These are phyloP conservation scores for Speoplatyrhinus poulsoni DNA, from an alignment of 2,113 vertebrate species.

Conservation along the genomic window DNA sequence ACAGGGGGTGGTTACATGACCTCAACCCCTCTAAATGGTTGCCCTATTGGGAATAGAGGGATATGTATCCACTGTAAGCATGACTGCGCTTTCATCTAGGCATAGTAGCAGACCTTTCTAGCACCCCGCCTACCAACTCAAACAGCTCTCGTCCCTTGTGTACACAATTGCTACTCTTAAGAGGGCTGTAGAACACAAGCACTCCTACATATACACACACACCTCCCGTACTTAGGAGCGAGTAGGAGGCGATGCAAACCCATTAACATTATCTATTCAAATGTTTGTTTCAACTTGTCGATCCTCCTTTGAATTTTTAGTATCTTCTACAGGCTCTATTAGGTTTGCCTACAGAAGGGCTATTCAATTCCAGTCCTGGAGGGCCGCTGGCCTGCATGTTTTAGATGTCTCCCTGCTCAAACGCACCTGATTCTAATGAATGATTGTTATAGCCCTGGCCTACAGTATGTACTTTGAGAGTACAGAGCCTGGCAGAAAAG, in stretches of 20 bases:
- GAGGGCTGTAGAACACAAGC: not conserved
- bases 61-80: conserved; percentile 33
- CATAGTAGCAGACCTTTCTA: conserved; percentile 40
- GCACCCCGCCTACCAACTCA: conserved; percentile 46
- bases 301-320: no score
- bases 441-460: no score
- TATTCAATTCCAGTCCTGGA: no score
- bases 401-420: no score
- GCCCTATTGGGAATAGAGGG: conserved; percentile 28
- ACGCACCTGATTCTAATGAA: no score
- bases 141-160: conserved; percentile 30
- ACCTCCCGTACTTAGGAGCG: conserved; percentile 30
- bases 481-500: no score
- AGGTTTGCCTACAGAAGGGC: no score
- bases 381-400: no score
- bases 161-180: conserved; percentile 26
- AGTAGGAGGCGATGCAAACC: not conserved
- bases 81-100: conserved; percentile 31
- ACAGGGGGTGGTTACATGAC: conserved; percentile 14
- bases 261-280: no score
- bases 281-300: no score
- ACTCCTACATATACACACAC: conserved; percentile 49
- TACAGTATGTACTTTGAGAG: no score
- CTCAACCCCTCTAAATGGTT: conserved; percentile 33
- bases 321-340: no score